Conservation (phyloP, 2,888 invertebrate genomes). For the Cabera pusaria region DNA sequence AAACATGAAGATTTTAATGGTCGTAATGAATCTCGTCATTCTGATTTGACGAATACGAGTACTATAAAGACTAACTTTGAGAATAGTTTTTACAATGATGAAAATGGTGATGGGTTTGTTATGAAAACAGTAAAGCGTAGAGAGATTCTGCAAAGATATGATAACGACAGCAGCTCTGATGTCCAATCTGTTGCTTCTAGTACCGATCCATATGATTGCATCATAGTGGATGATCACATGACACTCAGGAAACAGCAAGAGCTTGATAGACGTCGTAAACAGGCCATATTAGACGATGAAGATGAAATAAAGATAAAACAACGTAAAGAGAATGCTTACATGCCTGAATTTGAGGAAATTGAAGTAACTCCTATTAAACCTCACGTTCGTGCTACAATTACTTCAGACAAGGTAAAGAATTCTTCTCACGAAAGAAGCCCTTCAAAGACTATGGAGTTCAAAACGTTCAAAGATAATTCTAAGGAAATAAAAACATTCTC, state of each 20-base stretch:
- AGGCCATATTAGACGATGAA: conserved; percentile 62
- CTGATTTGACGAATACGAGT: conserved; percentile 75
- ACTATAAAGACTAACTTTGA: conserved; percentile 83
- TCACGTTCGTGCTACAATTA: conserved; percentile 68
- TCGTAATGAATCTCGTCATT: conserved; percentile 74
- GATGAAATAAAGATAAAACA: conserved; percentile 48
- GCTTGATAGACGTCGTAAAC: conserved; percentile 70
- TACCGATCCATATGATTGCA: conserved; percentile 91
- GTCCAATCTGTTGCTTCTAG: conserved; percentile 86
- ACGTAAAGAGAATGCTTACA: conserved; percentile 71
- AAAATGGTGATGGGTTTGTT: conserved; percentile 86
- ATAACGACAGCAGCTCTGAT: conserved; percentile 86
- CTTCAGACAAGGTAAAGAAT: conserved; percentile 70
- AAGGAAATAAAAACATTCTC: conserved; percentile 79
- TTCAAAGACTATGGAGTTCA: conserved; percentile 76
- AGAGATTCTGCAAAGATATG: conserved; percentile 88
- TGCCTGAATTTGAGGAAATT: conserved; percentile 79
- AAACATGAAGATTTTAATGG: conserved; percentile 67
- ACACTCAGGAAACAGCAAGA: conserved; percentile 79
- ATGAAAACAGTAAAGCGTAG: conserved; percentile 89
- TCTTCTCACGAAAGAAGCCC: conserved; percentile 67
- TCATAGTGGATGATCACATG: conserved; percentile 92
- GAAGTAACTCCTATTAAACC: conserved; percentile 78
- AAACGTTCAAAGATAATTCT: conserved; percentile 77
- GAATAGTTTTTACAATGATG: conserved; percentile 86